Conservation (phyloP, 2,888 invertebrate genomes). For the Eupeodes luniger region DNA sequence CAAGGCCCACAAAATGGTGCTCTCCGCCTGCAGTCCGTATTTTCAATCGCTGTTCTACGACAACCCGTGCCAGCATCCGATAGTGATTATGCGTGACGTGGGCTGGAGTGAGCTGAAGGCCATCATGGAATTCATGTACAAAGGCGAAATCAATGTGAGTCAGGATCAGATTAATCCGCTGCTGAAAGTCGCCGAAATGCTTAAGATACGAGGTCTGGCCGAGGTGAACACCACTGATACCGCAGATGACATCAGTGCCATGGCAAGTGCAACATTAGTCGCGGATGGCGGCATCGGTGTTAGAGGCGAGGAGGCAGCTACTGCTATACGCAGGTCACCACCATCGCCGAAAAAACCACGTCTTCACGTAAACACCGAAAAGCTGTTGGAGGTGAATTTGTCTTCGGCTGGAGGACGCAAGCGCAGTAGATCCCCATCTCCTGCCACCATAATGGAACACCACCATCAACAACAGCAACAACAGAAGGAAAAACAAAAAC, state of each 20-base stretch:
- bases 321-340: conserved; percentile 70
- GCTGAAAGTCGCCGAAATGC: conserved; percentile 93
- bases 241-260: conserved; percentile 87
- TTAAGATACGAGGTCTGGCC: conserved; percentile 94
- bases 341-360: conserved; percentile 74
- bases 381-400: conserved; percentile 74
- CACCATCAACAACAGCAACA: conserved; percentile 64
- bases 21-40: conserved; percentile 96
- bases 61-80: conserved; percentile 96
- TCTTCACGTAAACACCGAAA: conserved; percentile 74
- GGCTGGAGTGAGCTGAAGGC: conserved; percentile 95
- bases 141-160: conserved; percentile 96
- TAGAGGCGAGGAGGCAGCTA: conserved; percentile 13
- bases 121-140: conserved; percentile 97
- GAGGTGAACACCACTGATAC: conserved; percentile 87
- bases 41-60: conserved; percentile 96
- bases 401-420: conserved; percentile 73
- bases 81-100: conserved; percentile 96
- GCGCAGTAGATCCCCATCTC: conserved; percentile 74
- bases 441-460: conserved; percentile 51
- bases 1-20: conserved; percentile 96
- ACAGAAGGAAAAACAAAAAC: conserved; percentile 77
- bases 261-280: conserved; percentile 74
- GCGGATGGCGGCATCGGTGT: conserved; percentile 29
- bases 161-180: conserved; percentile 95